Evolutionary conservation across 2,797 vertebrate genomes (phyloP).

Genomic region (Mus minutoides): DNA sequence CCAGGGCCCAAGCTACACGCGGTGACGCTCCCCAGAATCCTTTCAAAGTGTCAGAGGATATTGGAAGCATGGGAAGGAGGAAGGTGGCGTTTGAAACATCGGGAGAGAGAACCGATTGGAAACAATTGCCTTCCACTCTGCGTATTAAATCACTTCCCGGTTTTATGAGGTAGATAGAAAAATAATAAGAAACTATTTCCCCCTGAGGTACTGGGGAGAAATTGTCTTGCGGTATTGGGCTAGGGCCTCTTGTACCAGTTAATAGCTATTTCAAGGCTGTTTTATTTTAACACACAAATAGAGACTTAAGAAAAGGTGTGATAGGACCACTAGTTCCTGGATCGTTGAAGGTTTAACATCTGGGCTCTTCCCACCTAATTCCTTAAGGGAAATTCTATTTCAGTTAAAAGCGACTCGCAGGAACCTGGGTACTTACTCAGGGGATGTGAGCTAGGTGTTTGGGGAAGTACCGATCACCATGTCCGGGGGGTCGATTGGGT

Average conservation of each 20-base stretch:
- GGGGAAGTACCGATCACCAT: neutral
- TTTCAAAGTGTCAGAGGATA: constrained; percentile 69
- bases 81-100: constrained; percentile 56
- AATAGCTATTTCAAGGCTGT: constrained; percentile 58
- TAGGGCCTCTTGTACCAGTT: constrained; percentile 63
- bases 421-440: neutral
- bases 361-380: neutral
- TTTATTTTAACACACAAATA: constrained; percentile 70
- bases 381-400: constrained; percentile 43
- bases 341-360: neutral
- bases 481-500: neutral
- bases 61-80: constrained; percentile 52
- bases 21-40: constrained; percentile 63
- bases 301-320: constrained; percentile 45
- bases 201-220: constrained; percentile 69
- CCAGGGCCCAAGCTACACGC: neutral
- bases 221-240: constrained; percentile 54
- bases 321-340: constrained; percentile 29
- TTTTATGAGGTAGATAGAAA: constrained; percentile 76
- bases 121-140: constrained; percentile 79
- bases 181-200: constrained; percentile 79
- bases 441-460: neutral
- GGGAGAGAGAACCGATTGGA: constrained; percentile 83
- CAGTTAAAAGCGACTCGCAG: neutral
- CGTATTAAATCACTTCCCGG: constrained; percentile 74